Evolutionary conservation across 2,797 vertebrate genomes (phyloP).

Genomic region (Alectoris magna): DNA sequence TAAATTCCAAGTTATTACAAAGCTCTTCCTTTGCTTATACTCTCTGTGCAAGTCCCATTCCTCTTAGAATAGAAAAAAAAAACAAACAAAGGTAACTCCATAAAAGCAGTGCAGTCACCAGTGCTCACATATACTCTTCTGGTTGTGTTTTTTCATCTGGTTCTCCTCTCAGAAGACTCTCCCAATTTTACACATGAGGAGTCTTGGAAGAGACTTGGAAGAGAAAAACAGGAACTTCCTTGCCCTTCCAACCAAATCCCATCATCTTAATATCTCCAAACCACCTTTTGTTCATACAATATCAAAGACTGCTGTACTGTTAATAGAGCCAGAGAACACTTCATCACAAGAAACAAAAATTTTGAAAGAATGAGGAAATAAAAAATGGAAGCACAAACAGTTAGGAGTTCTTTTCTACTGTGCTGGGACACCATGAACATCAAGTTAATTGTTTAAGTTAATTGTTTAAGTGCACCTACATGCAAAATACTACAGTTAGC

Average conservation of each 20-base stretch:
- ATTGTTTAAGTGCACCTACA: background rate
- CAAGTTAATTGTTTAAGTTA: background rate
- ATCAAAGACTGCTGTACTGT: background rate
- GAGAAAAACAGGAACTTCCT: background rate
- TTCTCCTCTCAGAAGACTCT: background rate
- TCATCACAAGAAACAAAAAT: background rate
- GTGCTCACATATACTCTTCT: background rate
- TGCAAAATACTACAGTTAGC: background rate
- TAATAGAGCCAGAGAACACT: background rate
- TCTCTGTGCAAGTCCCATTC: background rate
- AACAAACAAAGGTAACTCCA: background rate
- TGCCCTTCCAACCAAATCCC: background rate
- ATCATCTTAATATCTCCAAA: background rate
- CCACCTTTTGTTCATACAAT: background rate
- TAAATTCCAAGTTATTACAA: background rate
- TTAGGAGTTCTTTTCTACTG: background rate
- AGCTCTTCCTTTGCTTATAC: background rate
- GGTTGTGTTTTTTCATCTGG: background rate
- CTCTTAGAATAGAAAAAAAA: background rate
- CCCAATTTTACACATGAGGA: background rate
- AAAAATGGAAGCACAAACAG: background rate
- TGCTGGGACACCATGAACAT: background rate
- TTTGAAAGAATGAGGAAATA: background rate
- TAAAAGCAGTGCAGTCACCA: background rate
- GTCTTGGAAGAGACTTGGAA: background rate